Evolutionary conservation across 2,113 vertebrate species (phyloP).

Genomic region (Hemichromis elongatus): DNA sequence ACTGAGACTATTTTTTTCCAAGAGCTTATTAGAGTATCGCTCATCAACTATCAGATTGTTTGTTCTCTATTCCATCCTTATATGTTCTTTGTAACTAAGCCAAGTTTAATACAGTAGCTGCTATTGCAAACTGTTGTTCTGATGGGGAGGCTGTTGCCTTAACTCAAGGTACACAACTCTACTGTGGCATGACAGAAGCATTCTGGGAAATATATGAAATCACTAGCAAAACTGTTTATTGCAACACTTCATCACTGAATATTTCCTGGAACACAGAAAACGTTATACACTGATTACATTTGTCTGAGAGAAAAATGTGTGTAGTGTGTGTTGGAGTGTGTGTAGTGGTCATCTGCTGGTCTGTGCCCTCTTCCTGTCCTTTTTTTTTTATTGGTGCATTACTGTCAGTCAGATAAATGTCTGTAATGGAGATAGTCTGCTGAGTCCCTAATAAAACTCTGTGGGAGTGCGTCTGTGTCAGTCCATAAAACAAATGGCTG

Average conservation of each 20-base stretch:
- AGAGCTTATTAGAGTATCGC: neutral
- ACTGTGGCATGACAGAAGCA: neutral
- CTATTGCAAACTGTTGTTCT: neutral
- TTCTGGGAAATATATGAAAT: conserved; percentile 19
- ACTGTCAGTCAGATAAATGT: conserved; percentile 60
- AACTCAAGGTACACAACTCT: neutral
- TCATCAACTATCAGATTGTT: neutral
- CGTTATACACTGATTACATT: neutral
- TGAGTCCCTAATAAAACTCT: conserved; percentile 15
- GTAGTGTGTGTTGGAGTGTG: neutral
- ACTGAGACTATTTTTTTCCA: neutral
- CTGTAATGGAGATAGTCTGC: conserved; percentile 33
- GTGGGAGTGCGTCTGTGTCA: neutral
- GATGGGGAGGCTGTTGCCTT: neutral
- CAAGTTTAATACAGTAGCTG: neutral
- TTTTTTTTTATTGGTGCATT: conserved; percentile 49
- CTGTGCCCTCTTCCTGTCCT: neutral
- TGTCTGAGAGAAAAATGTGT: neutral
- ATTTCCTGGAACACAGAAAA: neutral
- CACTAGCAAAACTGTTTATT: neutral
- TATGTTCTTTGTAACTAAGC: neutral
- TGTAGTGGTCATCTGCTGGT: conserved; percentile 10
- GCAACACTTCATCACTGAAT: conserved; percentile 1
- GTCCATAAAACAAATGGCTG: neutral
- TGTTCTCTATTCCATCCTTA: neutral